Evolutionary conservation across 2,888 invertebrate genomes (phyloP), one percentile per base, ranked within the genome.

Genomic region (Erannis defoliaria): DNA sequence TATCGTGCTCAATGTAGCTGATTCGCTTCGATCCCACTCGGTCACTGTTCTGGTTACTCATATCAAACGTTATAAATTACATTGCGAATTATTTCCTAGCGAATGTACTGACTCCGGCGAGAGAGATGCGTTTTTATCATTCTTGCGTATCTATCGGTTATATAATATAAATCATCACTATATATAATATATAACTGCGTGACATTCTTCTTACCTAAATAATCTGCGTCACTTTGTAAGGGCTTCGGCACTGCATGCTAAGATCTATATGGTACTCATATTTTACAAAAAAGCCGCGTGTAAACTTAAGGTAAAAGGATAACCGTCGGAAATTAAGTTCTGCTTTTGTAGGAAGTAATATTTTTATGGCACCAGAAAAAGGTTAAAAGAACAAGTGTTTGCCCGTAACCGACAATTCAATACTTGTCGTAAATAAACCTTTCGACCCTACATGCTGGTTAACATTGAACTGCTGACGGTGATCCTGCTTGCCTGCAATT

Each of bases 11-110:
- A 88, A 88, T 88, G 86, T 84, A 86, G 84, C 82, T 86, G 89
- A 89, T 89, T 87, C 79, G 85, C 83, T 75, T 77, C 76, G 82
- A 82, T 85, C 83, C 76, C 78, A 81, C 84, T 81, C 90, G 90
- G 90, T 90, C 91, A 90, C 90, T 90, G 91, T 89, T 89, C 91
- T 89, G 83, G 88, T 89, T 90, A 88, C 80, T 80, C 78, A 75
- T 69, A 71, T 68, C 60, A 67, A 66, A 66, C 61, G 66, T 43
- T 60, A 62, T 67, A 66, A 67, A 68, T 68, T 65, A 71, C 49
- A 42, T 71, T 61, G 62, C 64, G 56, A 66, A 64, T 66, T 68
- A 61, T 71, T 71, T 71, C 71, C 71, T 68, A 66, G 53, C 48
- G 18, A 60, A 58, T 53, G 50, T 55, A 42, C 55, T 35, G 55